Evolutionary conservation across 2,797 vertebrate species (phyloP), one percentile per base, ranked within the genome.

Genomic region (Menidia menidia): DNA sequence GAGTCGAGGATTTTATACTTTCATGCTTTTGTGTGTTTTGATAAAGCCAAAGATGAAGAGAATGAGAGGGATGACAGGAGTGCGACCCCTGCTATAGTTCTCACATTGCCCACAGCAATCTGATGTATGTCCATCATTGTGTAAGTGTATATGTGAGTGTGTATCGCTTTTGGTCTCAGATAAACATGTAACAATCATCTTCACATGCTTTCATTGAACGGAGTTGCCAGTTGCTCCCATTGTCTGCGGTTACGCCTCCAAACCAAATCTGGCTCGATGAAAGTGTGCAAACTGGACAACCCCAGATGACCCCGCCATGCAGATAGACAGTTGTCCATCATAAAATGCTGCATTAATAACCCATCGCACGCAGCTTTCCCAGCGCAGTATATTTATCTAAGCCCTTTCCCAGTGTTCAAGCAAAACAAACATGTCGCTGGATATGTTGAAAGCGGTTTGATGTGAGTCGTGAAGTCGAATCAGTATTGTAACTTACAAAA

Each of bases 201-300:
- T 66, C 41, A 65, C 39, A 77, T 64, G 31, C 44, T 51, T 31
- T 4, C 44, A 44, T 56, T 44, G 12, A 56, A 42, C 32, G 10
- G 47, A 66, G 44, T 68, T 18, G 10, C 44, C 72, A 31, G n/a
- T 63, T 19, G 31, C 62, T 71, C n/a, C 30, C 35, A 18, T 16
- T 25, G 60, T 35, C 57, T 45, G 13, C 30, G 2, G 31, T 42
- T 50, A 65, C 14, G 19, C 68, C 68, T 51, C 80, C 65, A 76
- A 74, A 84, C 60, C 78, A 85, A 84, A 78, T 80, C 77, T 74
- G 87, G 83, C 87, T 56, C 71, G 75, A 77, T 64, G 62, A 80
- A 84, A 85, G 83, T 89, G 73, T 86, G 70, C 80, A 73, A 74
- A 30, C 88, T 89, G 79, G 82, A 83, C 78, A 88, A 89, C 30